phyloP scores from a whole-genome alignment of 2,797 vertebrate species.

The Xiphorhynchus erythropygius region DNA sequence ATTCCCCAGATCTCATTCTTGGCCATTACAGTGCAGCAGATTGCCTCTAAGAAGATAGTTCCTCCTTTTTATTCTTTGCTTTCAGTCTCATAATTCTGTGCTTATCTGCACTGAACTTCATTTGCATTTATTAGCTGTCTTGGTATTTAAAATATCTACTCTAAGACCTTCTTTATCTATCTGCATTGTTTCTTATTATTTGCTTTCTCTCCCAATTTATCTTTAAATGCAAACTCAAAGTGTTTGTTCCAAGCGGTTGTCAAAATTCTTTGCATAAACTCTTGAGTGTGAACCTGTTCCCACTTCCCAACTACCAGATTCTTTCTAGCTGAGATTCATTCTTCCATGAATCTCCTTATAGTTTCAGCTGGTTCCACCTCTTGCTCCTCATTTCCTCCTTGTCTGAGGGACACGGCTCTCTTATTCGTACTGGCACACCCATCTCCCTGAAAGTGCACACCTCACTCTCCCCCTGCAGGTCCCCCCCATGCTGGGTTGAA shows the following conservation, averaged over 20 bases:
- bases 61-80: constrained; percentile 73
- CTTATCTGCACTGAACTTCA: constrained; percentile 78
- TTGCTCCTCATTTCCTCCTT: not conserved
- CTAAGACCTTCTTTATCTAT: constrained; percentile 71
- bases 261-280: constrained; percentile 54
- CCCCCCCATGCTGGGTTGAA: rapidly evolving
- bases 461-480: rapidly evolving
- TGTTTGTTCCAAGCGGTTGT: constrained; percentile 66
- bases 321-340: not conserved
- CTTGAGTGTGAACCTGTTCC: not conserved
- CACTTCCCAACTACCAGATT: not conserved
- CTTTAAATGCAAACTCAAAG: constrained; percentile 70
- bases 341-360: not conserved
- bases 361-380: not conserved
- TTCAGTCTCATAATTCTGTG: constrained; percentile 76
- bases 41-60: constrained; percentile 78
- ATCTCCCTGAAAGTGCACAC: rapidly evolving
- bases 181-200: constrained; percentile 75
- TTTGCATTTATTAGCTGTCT: constrained; percentile 81
- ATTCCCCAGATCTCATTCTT: constrained; percentile 77
- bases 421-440: not conserved
- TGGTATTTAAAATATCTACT: constrained; percentile 75
- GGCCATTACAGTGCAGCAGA: constrained; percentile 70
- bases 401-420: not conserved
- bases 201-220: constrained; percentile 71